Percentiles rank a stretch among this genome's conserved stretches.
These are phyloP conservation scores for Cyprinodon tularosa DNA, from an alignment of 2,113 vertebrate genomes.

Conservation along the genomic window DNA sequence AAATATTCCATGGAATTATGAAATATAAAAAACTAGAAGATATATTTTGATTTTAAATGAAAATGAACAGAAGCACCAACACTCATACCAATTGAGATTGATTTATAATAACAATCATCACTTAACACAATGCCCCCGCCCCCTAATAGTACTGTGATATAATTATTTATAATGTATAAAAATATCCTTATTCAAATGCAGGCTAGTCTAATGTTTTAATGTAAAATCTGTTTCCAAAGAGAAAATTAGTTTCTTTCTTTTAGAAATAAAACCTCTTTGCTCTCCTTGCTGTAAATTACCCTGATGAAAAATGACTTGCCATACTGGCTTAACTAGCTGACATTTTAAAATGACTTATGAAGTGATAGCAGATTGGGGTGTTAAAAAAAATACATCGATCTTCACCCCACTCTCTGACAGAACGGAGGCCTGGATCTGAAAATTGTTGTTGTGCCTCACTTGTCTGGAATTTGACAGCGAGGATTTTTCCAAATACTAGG, in stretches of 20 bases:
- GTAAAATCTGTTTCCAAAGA: background rate
- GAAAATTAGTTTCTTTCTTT: background rate
- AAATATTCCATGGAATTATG: too few species aligned
- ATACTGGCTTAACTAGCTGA: slow-evolving; percentile 2
- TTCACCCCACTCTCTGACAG: background rate
- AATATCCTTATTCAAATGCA: background rate
- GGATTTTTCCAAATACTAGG: background rate
- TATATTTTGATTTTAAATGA: too few species aligned
- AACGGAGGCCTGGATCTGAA: background rate
- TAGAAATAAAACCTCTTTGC: background rate
- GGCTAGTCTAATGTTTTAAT: background rate
- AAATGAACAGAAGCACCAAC: too few species aligned
- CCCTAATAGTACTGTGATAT: background rate
- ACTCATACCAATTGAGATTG: too few species aligned
- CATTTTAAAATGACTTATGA: slow-evolving; percentile 21
- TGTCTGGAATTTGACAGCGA: background rate
- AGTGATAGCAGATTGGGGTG: slow-evolving; percentile 3
- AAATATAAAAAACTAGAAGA: too few species aligned
- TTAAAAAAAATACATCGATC: slow-evolving; percentile 5
- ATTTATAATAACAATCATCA: too few species aligned
- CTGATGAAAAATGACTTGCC: slow-evolving; percentile 6
- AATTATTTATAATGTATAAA: background rate
- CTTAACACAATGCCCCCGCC: too few species aligned
- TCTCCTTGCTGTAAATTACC: slow-evolving; percentile 3
- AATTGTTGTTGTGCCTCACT: background rate